phyloP scores from a whole-genome alignment of 2,888 invertebrate genomes.

The Callyntrura sp. region DNA sequence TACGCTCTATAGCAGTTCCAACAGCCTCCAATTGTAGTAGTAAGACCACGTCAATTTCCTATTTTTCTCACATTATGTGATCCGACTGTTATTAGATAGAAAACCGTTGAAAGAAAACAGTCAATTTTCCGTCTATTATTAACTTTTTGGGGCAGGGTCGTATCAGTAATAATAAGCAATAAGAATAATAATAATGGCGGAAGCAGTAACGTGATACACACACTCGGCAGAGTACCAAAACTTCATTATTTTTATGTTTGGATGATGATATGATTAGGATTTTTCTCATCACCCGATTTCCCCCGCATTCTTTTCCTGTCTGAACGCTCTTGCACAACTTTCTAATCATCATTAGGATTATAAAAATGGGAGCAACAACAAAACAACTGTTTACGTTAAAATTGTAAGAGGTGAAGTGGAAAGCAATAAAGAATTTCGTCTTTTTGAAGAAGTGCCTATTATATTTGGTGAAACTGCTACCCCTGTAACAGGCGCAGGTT shows the following conservation, averaged over 20 bases:
- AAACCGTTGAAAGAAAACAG: too few species aligned
- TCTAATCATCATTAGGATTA: conserved; percentile 48
- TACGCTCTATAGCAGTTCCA: too few species aligned
- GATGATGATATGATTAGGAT: conserved; percentile 9
- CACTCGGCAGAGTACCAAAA: too few species aligned
- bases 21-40: too few species aligned
- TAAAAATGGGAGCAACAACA: conserved; percentile 3
- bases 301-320: background rate
- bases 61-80: too few species aligned
- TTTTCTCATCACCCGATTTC: too few species aligned
- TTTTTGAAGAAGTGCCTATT: background rate
- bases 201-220: background rate
- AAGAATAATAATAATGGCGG: conserved; percentile 18
- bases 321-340: conserved; percentile 10
- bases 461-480: background rate
- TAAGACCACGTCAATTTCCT: too few species aligned
- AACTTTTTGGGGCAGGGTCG: background rate
- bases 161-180: too few species aligned
- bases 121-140: too few species aligned
- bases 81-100: too few species aligned
- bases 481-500: background rate
- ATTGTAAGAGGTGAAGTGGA: conserved; percentile 64
- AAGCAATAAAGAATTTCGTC: conserved; percentile 70
- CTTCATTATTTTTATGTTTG: conserved; percentile 37
- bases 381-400: conserved; percentile 64